A percentile compares a stretch with the other conserved stretches of the same genome.
Conservation (phyloP, 2,113 vertebrate species). For the Oenanthe melanoleuca region DNA sequence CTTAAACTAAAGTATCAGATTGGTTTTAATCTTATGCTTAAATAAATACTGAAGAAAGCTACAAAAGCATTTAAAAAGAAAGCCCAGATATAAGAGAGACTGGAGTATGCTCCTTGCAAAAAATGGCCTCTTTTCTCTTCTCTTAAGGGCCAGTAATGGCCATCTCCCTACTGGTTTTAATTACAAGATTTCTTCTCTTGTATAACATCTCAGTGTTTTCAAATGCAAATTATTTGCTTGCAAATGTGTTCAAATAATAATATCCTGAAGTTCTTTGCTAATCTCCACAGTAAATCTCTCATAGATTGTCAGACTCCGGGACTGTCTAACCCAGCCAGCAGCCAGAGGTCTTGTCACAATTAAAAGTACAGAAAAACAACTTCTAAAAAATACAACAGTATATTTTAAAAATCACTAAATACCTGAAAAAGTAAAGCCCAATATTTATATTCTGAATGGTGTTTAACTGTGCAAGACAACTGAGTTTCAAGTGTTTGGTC, state of each 20-base stretch:
- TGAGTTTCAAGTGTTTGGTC: not conserved
- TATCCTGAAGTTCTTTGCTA: not conserved
- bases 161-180: not conserved
- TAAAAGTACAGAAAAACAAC: not conserved
- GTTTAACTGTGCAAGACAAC: not conserved
- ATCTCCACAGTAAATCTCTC: not conserved
- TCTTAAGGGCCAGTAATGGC: not conserved
- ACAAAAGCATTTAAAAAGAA: not conserved
- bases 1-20: conserved; percentile 19
- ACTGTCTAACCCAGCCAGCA: not conserved
- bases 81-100: not conserved
- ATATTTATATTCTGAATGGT: not conserved
- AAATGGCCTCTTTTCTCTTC: not conserved
- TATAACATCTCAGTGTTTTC: not conserved
- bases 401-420: not conserved
- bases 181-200: not conserved
- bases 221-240: not conserved
- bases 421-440: not conserved
- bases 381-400: not conserved
- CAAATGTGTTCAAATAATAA: not conserved
- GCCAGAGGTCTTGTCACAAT: not conserved
- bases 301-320: not conserved
- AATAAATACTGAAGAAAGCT: conserved; percentile 7
- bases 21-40: conserved; percentile 5
- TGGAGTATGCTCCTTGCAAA: not conserved